These are phyloP conservation scores for Myripristis murdjan DNA, from an alignment of 2,797 vertebrate genomes.

Conservation along the genomic window DNA sequence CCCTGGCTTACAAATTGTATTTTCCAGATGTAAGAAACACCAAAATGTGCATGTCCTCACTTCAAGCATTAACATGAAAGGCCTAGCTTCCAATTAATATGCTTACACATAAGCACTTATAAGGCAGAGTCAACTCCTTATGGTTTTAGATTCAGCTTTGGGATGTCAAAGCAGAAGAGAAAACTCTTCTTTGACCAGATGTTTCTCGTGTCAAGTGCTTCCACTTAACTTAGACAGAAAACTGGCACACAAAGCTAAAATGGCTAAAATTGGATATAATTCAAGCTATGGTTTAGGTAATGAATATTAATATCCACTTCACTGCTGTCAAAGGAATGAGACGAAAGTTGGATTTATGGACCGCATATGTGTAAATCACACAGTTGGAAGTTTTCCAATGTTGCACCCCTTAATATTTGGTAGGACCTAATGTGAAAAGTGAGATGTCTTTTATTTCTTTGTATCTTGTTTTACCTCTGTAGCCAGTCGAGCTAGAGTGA, in stretches of 20 bases:
- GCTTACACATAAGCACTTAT: slow-evolving; percentile 5
- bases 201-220: slow-evolving; percentile 75
- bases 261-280: slow-evolving; percentile 66
- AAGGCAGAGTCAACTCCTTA: slow-evolving; percentile 21
- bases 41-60: slow-evolving; percentile 9
- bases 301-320: slow-evolving; percentile 79
- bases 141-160: slow-evolving; percentile 47
- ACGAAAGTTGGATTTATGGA: slow-evolving; percentile 49
- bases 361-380: slow-evolving; percentile 44
- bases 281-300: slow-evolving; percentile 68
- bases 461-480: slow-evolving; percentile 1
- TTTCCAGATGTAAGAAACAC: not conserved
- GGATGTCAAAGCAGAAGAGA: slow-evolving; percentile 57
- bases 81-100: not conserved
- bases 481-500: not conserved
- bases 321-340: slow-evolving; percentile 58
- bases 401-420: slow-evolving; percentile 18
- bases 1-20: too few relatives aligned
- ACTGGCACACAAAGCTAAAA: slow-evolving; percentile 62
- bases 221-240: slow-evolving; percentile 74
- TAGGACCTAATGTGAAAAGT: slow-evolving; percentile 9
- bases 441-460: not conserved
- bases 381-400: slow-evolving; percentile 14
- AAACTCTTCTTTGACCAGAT: slow-evolving; percentile 57
- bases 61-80: not conserved